Base-by-base conservation (phyloP, 1,140 invertebrate species). In the Araneus ventricosus region DNA sequence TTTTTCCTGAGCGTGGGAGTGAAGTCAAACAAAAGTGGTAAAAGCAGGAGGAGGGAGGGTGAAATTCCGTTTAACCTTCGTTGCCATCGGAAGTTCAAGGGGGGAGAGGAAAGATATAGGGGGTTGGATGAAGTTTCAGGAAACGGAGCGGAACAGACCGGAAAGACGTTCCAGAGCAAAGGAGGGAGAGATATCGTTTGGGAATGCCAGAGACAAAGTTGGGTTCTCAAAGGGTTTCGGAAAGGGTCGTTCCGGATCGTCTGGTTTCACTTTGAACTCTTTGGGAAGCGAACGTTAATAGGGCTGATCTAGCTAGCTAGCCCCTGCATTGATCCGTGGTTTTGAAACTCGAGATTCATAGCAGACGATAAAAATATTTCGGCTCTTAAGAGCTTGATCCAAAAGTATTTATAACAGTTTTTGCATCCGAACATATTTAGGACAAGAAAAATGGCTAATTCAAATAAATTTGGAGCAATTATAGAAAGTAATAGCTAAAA, bases 71-170 rank as follows among this genome's bases (percentile, higher is more conserved):
- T 88, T 80, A 90, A 90, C 88, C 88, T 59, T 17, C 41, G 67
- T 79, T 89, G 67, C 37, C 86, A 63, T 88, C 86, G 86, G 59
- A 88, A 70, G 67, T 41, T n/a, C 24, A 37, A n/a, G 30, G 27
- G 87, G 59, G 59, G 37, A n/a, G 59, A 14, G 17, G 27, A 17
- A 30, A 52, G 10, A 17, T 59, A 27, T 10, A 22, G 85, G 85
- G 57, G 34, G 52, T 59, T 17, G 17, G 39, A 41, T 84, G 82
- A 57, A 27, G 87, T 88, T 63, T 88, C 89, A 84, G 89, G 89
- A 91, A 91, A 91, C 89, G 80, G 80, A 86, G 90, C 61, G 84
- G 90, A 92, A 92, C 90, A 37, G 80, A 92, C 90, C 90, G 90
- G 90, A 92, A 92, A 86, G 80, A 34, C 75, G 79, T 67, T 70